Evolutionary conservation across 2,888 invertebrate species (phyloP), one percentile per base, ranked within the genome.

Genomic region (Acrobasis suavella): DNA sequence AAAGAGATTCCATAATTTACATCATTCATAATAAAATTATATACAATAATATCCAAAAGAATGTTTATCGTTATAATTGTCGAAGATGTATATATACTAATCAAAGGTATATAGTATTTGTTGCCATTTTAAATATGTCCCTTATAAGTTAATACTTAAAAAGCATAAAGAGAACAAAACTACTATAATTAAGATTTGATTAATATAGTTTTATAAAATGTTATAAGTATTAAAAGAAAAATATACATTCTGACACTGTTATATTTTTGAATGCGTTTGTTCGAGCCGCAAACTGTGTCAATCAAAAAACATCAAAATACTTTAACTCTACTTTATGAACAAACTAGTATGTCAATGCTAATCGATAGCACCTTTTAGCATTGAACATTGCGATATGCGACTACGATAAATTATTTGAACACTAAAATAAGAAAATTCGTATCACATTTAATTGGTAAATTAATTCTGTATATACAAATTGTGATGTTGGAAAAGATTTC

Each of bases 1-100:
- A 86, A 81, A 83, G 91, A 91, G 91, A 91, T 92, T 91, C 91
- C 91, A 86, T 84, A 85, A 87, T 91, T 85, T 86, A 88, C 84
- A 89, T 78, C 78, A 82, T 80, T 77, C 78, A 82, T 81, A 78
- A 80, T 79, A 80, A 87, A 87, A 85, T 81, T 89, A 89, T 89
- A 85, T 87, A 89, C 87, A 89, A 81, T 78, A 81, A 74, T 74
- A 77, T 81, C 74, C 70, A 79, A 81, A 83, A 81, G 72, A 83
- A 83, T 86, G 82, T 87, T 86, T 86, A 86, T 85, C 85, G 82
- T 83, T 85, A 86, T 80, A 82, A 78, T 78, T 78, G 70, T 69
- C 73, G 73, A 69, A 68, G 67, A 70, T 32, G 22, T 22, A 32
- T 72, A 72, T 69, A 64, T 64, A 58, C 64, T 67, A 72, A 69